These are phyloP conservation scores for Yponomeuta plumbellus DNA, from an alignment of 2,888 invertebrate genomes.

Conservation along the genomic window DNA sequence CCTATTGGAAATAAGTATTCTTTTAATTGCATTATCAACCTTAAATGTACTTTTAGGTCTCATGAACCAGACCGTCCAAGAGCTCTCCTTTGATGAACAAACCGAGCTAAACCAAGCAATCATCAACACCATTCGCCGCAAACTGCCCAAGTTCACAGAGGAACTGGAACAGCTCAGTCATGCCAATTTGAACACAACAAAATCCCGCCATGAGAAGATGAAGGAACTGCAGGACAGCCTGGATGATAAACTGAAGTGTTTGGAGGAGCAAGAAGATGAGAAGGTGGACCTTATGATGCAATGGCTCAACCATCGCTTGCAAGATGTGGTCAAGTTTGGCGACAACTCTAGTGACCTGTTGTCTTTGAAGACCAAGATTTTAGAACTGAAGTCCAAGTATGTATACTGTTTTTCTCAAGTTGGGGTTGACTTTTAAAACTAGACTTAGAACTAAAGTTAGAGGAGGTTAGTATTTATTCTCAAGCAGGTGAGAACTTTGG, in stretches of 20 bases:
- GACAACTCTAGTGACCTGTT: slow-evolving; percentile 51
- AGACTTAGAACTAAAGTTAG: neutral
- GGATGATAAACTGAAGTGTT: slow-evolving; percentile 49
- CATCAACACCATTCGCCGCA: slow-evolving; percentile 51
- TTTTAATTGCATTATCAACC: neutral
- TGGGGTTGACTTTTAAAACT: neutral
- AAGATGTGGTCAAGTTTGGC: slow-evolving; percentile 48
- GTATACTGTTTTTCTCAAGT: slow-evolving; percentile 24
- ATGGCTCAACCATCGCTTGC: slow-evolving; percentile 58
- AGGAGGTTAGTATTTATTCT: no score
- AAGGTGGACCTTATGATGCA: slow-evolving; percentile 65
- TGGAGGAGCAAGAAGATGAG: slow-evolving; percentile 59
- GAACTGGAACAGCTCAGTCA: slow-evolving; percentile 49
- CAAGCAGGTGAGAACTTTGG: no score
- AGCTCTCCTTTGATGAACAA: slow-evolving; percentile 64
- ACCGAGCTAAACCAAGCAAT: slow-evolving; percentile 59
- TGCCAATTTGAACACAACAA: slow-evolving; percentile 28
- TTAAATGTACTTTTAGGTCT: slow-evolving; percentile 46
- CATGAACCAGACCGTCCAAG: slow-evolving; percentile 49
- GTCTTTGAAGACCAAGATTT: slow-evolving; percentile 53
- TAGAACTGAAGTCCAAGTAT: slow-evolving; percentile 68
- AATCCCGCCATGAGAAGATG: slow-evolving; percentile 39
- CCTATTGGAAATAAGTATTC: neutral
- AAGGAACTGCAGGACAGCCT: slow-evolving; percentile 50
- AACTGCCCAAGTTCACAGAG: slow-evolving; percentile 45